Conservation (phyloP, 2,888 invertebrate species). For the Stomorhina lunata region DNA sequence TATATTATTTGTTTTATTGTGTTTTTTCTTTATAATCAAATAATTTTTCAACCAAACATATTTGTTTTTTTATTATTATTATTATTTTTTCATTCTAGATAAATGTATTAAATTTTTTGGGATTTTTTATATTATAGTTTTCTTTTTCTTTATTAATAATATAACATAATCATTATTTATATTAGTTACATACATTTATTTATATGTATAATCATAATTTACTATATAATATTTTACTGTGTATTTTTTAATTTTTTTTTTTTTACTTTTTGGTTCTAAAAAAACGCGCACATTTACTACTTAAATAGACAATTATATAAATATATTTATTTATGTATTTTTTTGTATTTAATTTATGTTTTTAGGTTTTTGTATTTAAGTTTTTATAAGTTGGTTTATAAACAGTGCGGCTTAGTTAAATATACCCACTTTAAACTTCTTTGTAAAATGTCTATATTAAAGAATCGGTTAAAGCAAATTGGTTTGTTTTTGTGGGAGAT, state of each 20-base stretch:
- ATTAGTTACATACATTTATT: conserved; percentile 55
- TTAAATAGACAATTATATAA: conserved; percentile 71
- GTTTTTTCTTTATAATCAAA: conserved; percentile 58
- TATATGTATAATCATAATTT: conserved; percentile 45
- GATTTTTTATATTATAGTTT: conserved; percentile 38
- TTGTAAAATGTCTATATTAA: too few relatives aligned
- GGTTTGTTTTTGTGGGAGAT: too few relatives aligned
- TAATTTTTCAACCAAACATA: conserved; percentile 59
- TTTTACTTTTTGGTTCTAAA: conserved; percentile 41
- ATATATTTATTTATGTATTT: conserved; percentile 65
- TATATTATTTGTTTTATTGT: conserved; percentile 49
- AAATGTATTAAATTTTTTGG: conserved; percentile 35
- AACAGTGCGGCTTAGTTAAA: too few relatives aligned
- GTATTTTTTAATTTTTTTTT: conserved; percentile 31
- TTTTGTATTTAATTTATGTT: conserved; percentile 19
- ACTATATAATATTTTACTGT: conserved; percentile 20
- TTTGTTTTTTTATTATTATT: conserved; percentile 1
- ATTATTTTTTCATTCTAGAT: conserved; percentile 23
- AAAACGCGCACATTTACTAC: conserved; percentile 66
- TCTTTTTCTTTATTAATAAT: conserved; percentile 29
- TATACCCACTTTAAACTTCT: too few relatives aligned
- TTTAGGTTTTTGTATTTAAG: neutral
- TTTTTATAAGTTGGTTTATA: too few relatives aligned
- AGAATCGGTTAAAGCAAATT: too few relatives aligned
- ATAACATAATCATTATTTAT: conserved; percentile 55